These are phyloP conservation scores for Syngnathus scovelli DNA, from an alignment of 2,113 vertebrate species.

Conservation along the genomic window DNA sequence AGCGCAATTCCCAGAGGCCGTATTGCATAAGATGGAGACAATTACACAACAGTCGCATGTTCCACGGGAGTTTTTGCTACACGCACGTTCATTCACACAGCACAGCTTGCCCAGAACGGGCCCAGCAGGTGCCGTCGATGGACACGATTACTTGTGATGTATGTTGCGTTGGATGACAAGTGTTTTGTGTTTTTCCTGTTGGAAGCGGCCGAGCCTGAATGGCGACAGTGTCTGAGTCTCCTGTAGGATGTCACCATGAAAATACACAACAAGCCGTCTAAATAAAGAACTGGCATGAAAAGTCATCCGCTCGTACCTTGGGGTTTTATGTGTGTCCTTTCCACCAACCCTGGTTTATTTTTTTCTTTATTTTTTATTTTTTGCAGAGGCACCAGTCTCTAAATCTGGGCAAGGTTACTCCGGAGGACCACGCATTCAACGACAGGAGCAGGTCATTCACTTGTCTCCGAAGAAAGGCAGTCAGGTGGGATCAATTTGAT, in stretches of 20 bases:
- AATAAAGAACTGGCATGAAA: conserved; percentile 15
- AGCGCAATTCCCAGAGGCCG: conserved; percentile 46
- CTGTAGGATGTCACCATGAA: conserved; percentile 5
- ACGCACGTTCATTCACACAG: conserved; percentile 16
- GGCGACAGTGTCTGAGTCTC: conserved; percentile 10
- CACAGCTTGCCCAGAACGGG: conserved; percentile 48
- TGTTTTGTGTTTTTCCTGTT: conserved; percentile 25
- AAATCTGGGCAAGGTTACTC: conserved; percentile 90
- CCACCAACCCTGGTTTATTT: conserved; percentile 13
- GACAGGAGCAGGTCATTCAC: conserved; percentile 95
- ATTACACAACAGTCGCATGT: conserved; percentile 63
- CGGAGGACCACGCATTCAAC: conserved; percentile 86
- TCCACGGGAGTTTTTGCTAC: conserved; percentile 20
- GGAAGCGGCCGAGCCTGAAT: conserved; percentile 15
- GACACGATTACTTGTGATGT: conserved; percentile 44
- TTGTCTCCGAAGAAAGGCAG: conserved; percentile 93
- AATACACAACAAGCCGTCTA: conserved; percentile 9
- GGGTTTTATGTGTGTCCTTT: conserved; percentile 14
- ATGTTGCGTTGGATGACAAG: conserved; percentile 26
- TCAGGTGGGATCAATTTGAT: conserved; percentile 75
- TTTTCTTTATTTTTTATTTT: conserved; percentile 46
- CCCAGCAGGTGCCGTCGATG: conserved; percentile 37
- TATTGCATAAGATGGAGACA: conserved; percentile 56
- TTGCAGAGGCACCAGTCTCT: conserved; percentile 64
- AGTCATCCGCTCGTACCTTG: conserved; percentile 25